Evolutionary conservation across 2,113 vertebrate species (phyloP), one percentile per base, ranked within the genome.

Genomic region (Meles meles): DNA sequence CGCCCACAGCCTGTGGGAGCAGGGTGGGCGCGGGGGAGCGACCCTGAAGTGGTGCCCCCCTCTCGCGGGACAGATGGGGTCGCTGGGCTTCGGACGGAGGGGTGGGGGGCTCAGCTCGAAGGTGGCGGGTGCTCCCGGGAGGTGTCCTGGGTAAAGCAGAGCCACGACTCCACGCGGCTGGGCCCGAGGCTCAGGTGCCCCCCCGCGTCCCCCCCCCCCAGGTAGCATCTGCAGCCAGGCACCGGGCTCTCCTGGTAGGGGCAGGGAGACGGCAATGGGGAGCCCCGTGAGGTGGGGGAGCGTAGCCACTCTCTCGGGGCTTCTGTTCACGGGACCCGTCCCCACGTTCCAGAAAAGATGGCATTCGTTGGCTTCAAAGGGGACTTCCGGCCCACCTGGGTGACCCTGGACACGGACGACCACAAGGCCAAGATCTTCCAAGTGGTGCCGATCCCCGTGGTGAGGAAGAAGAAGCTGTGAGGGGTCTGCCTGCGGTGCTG

Each of bases 401-500:
- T 99, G 96, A 99, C 98, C 39, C 95, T 99, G 98, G 97, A 97
- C 69, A 99, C 99, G 0, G 97, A 97, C 0, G 98, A 99, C 59
- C 98, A 99, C 44, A 98, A 98, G 0, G 99, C 99, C 69, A 99
- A 99, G 85, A 98, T 99, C 97, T 99, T 99, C 92, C 99, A 99
- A 97, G 99, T 98, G 0, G 98, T 99, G 88, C 99, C 99, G 44
- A 93, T 99, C 83, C 99, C 99, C 23, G 99, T 99, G 96, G 97
- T 99, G 97, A 99, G 98, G 98, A 99, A 99, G 98, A 99, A 98
- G 99, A 99, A 99, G 97, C 98, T 99, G 98, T 99, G 99, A 99
- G 98, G 65, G 93, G 52, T n/a, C 76, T 17, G 9, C 47, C 57
- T 84, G 55, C 23, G 4, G 89, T 90, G 55, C 59, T 23, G 3